Conservation (phyloP, 2,797 vertebrate genomes). For the Pangasius sanitwongsei region DNA sequence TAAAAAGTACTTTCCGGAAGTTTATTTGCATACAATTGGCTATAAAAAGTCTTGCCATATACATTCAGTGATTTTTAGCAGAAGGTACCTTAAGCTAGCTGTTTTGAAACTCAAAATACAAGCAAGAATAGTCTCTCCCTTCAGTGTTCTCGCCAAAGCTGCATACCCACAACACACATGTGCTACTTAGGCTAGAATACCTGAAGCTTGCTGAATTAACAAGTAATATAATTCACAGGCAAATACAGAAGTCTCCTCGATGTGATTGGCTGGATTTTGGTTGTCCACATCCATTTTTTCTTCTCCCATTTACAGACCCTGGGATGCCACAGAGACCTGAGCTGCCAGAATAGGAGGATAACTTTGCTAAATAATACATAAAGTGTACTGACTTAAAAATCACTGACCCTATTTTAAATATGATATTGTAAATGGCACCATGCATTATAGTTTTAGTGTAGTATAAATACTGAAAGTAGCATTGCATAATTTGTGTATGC, state of each 20-base stretch:
- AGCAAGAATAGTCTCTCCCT: background rate
- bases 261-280: background rate
- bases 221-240: background rate
- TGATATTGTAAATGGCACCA: conserved; percentile 7
- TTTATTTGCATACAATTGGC: conserved; percentile 22
- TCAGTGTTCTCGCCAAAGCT: background rate
- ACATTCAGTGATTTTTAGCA: background rate
- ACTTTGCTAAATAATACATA: background rate
- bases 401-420: background rate
- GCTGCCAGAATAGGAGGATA: background rate
- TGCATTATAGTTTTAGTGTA: conserved; percentile 5
- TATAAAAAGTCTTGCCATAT: background rate
- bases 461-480: too few relatives aligned
- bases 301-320: background rate
- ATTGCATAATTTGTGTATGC: conserved; percentile 15
- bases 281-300: background rate
- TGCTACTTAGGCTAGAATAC: background rate
- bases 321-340: background rate
- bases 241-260: background rate
- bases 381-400: conserved; percentile 9
- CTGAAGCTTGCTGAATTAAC: background rate
- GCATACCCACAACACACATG: background rate
- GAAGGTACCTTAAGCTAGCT: background rate
- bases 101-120: background rate
- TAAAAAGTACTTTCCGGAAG: background rate